phyloP scores from a whole-genome alignment of 2,888 invertebrate species.

The Hypolimnas misippus region DNA sequence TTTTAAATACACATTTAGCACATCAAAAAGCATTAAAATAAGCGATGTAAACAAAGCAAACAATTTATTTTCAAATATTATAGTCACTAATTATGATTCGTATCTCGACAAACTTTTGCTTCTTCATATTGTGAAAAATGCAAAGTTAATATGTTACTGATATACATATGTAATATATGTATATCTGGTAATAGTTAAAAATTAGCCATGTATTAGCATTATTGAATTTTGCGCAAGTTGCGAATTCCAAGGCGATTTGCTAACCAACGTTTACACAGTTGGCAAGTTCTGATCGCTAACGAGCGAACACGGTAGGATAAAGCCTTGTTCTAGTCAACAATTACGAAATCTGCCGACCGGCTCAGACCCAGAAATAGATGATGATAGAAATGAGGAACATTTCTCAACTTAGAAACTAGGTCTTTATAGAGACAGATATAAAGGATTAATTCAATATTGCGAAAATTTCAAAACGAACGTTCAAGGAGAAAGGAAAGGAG shows the following conservation, averaged over 20 bases:
- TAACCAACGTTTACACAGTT: constrained; percentile 30
- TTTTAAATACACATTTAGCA: no score
- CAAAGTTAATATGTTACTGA: no score
- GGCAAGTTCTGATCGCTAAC: constrained; percentile 37
- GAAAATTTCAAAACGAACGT: not conserved
- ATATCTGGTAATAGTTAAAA: constrained; percentile 4
- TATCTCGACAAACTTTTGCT: no score
- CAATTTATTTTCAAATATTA: no score
- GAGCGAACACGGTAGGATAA: constrained; percentile 29
- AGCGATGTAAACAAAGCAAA: no score
- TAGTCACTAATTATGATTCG: no score
- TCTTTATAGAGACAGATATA: not conserved
- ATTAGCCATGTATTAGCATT: constrained; percentile 11
- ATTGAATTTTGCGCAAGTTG: constrained; percentile 29
- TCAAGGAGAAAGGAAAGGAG: not conserved
- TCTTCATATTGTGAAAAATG: no score
- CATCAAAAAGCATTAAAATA: no score
- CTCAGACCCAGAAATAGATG: constrained; percentile 23
- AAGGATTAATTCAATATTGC: not conserved
- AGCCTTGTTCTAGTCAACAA: constrained; percentile 33
- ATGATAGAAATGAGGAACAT: constrained; percentile 14
- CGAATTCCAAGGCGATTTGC: constrained; percentile 29
- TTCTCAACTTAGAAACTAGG: constrained; percentile 13
- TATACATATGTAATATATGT: no score
- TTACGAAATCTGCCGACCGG: constrained; percentile 31